Evolutionary conservation across 2,797 vertebrate species (phyloP).

Genomic region (Glyptemys insculpta): DNA sequence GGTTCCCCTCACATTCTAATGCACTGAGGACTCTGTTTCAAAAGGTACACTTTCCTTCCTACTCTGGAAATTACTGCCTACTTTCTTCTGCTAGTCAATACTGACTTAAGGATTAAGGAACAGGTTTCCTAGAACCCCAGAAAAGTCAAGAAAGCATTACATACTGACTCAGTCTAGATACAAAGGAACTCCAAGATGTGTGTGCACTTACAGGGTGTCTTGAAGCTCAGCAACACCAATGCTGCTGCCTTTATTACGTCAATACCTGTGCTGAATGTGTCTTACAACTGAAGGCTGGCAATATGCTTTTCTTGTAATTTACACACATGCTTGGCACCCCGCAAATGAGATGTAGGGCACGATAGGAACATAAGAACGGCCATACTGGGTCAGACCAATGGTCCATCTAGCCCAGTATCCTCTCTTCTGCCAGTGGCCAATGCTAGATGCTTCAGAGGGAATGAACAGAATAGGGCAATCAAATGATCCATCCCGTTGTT

Average conservation of each 20-base stretch:
- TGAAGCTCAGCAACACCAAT: constrained; percentile 2
- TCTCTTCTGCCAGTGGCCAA: not conserved
- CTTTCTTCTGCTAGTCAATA: not conserved
- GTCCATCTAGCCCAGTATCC: not conserved
- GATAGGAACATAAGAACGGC: not conserved
- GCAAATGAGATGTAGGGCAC: not conserved
- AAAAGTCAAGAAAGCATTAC: not conserved
- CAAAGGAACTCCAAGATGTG: not conserved
- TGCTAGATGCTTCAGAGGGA: not conserved
- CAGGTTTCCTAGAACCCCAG: not conserved
- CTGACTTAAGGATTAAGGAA: not conserved
- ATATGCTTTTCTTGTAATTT: not conserved
- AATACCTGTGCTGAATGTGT: not conserved
- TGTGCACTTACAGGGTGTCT: not conserved
- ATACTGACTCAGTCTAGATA: not conserved
- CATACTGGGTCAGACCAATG: not conserved
- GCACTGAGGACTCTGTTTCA: not conserved
- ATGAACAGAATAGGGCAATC: not conserved
- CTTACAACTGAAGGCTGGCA: not conserved
- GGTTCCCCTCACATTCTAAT: not conserved
- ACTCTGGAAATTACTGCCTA: not conserved
- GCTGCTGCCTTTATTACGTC: not conserved
- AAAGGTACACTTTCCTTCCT: not conserved
- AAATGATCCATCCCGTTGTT: not conserved
- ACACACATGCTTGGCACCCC: not conserved